A percentile compares a stretch with the other conserved stretches of the same genome.
phyloP scores from a whole-genome alignment of 2,888 invertebrate genomes.

The Athrips mouffetella region DNA sequence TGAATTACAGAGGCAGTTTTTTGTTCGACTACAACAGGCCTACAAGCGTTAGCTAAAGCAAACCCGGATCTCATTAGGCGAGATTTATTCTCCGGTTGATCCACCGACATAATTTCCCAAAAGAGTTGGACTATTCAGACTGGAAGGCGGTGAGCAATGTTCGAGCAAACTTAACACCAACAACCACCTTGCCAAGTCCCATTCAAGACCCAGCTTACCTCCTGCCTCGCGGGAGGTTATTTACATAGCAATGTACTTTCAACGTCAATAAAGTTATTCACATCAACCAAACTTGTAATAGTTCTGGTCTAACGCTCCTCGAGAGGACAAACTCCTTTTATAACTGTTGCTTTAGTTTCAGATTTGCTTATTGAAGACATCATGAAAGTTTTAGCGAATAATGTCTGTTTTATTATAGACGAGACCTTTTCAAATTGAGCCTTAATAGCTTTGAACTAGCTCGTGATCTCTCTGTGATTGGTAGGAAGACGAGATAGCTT shows the following conservation, averaged over 20 bases:
- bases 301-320: conserved; percentile 4
- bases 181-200: not conserved
- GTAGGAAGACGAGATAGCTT: too few species aligned
- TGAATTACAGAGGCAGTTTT: too few species aligned
- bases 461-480: too few species aligned
- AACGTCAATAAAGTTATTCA: conserved; percentile 6
- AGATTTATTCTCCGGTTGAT: conserved; percentile 4
- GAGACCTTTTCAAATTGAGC: too few species aligned
- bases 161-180: not conserved
- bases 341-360: not conserved
- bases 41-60: not conserved
- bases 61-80: conserved; percentile 2
- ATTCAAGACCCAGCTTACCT: conserved; percentile 2
- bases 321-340: not conserved
- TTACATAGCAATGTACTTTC: conserved; percentile 9
- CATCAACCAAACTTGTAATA: conserved; percentile 7
- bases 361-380: not conserved
- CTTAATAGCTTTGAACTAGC: too few species aligned
- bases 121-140: conserved; percentile 1
- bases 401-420: too few species aligned
- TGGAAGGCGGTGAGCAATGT: not conserved
- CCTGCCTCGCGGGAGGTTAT: not conserved
- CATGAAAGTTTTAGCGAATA: too few species aligned
- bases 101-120: conserved; percentile 3
- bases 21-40: too few species aligned